Evolutionary conservation across 1,140 invertebrate species (phyloP), one percentile per base, ranked within the genome.

Genomic region (Neuroterus valhalla): DNA sequence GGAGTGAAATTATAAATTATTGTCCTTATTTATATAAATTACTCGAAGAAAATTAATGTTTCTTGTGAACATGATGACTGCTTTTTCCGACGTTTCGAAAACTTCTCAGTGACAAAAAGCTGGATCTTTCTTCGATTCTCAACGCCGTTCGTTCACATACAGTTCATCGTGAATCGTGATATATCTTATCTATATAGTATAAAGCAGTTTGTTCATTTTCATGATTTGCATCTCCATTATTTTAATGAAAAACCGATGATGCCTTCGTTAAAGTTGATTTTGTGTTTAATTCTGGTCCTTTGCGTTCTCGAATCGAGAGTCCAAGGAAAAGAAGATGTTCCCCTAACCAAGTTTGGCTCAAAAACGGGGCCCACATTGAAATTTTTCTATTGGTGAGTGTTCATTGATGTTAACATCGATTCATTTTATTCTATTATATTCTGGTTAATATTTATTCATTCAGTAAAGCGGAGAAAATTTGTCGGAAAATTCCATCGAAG

Each of bases 361-460:
- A 91, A 91, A 79, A 92, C 93, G 38, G 93, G 93, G 26, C 94
- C 94, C 78, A 94, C 93, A n/a, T 92, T 95, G 87, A 95, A 94
- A 89, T 94, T 95, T 86, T 92, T 94, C 80, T 95, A 95, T 85
- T 95, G 94, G 94, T 95, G 89, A 90, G 91, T 87, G 45, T 67
- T 62, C 26, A 62, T 38, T 62, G 14, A 31, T 62, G 0, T n/a
- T 31, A 62, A 62, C 15, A n/a, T 31, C 31, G 15, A 3, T n/a
- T 31, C 3, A 62, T n/a, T 26, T 23, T 15, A 6, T 2, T 62
- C 23, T n/a, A 8, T n/a, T n/a, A 31, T 62, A 38, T n/a, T 38
- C 3, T n/a, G 31, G 12, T 8, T 31, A n/a, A n/a, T 14, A 1
- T 31, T 62, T 38, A n/a, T 31, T 31, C 15, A 26, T 38, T 31